Base-by-base conservation (phyloP, 2,797 vertebrate genomes). In the Melanotaenia trifasciata region DNA sequence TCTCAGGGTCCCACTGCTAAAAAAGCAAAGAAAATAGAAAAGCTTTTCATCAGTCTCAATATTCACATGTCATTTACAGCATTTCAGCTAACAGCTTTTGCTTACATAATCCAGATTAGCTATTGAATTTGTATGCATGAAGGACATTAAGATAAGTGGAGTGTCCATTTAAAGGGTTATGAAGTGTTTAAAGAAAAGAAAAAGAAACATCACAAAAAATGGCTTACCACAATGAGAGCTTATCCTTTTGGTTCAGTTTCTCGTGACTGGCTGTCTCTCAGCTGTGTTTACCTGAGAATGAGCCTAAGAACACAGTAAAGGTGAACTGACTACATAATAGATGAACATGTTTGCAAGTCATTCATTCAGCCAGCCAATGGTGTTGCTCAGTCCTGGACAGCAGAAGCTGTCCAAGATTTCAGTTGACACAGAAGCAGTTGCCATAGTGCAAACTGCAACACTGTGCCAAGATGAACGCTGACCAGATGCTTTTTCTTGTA, bases 381-480 rank as follows among this genome's bases (percentile, higher is more conserved):
- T 18, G 67, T 30, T 26, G 72, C 76, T 35, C 64, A 3, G 70
- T 74, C 60, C 77, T 64, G 61, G 74, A 74, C 74, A 67, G 62
- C 77, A 76, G 73, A 70, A 80, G 81, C 67, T 64, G 83, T 88
- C 83, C 88, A 85, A 90, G 90, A 91, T 91, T 90, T 90, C 83
- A 84, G 92, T 93, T 92, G 90, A 91, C 90, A 90, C 82, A 87
- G 87, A 91, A 74, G 89, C 87, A 85, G 93, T 94, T 93, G 92
- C 93, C 80, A 82, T 67, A 57, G 90, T 92, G 82, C 82, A 94
- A 22, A 22, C 92, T 57, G 67, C 70, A 72, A 80, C 77, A 78
- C 72, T 61, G 59, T 22, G 78, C 70, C 68, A 74, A 84, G 80
- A 89, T 80, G 76, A 84, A 83, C 75, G 74, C 33, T n/a, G 43